Base-by-base conservation (phyloP, 2,113 vertebrate species). In the Apodemus sylvaticus region DNA sequence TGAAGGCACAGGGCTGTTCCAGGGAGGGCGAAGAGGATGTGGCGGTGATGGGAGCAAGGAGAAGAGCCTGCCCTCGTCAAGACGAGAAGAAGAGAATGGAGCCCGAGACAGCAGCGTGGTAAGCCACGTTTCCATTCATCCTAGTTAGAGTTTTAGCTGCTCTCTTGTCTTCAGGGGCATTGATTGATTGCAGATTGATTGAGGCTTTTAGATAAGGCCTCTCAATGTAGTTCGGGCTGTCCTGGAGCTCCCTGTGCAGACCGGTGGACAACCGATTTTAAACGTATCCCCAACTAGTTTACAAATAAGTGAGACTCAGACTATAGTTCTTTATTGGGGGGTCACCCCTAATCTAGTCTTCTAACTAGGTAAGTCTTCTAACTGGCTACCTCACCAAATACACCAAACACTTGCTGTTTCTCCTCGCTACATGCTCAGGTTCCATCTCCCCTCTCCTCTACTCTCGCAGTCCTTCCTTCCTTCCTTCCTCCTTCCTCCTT, bases 1-100 rank as follows among this genome's bases (percentile, higher is more conserved):
- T 36, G 31, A 68, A 68, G 31, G 99, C 96, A 99, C 98, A 98
- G 94, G 98, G 96, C 98, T 99, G 26, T 99, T 98, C 97, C 99
- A 99, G 96, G 99, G 99, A 93, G 99, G 99, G 97, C 99, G 99
- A 99, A 99, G 98, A 0, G 99, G 99, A 97, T 99, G 99, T 98
- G 99, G 99, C 0, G 99, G 99, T 90, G 99, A 99, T 2, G 99
- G 73, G 98, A 90, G 20, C 95, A 55, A 66, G 79, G 98, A 99
- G 99, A 98, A 99, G 99, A 98, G 82, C 99, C 99, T 55, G 79
- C 99, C 99, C 58, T 98, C 98, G 91, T 97, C 99, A 64, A 99
- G 99, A 98, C 99, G 99, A 99, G 99, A 95, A 58, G 24, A 20
- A 42, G 99, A 99, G 98, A 99, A 99, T 3, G 99, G 99, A 97